phyloP scores from a whole-genome alignment of 2,113 vertebrate genomes.

The Bothrops jararaca region DNA sequence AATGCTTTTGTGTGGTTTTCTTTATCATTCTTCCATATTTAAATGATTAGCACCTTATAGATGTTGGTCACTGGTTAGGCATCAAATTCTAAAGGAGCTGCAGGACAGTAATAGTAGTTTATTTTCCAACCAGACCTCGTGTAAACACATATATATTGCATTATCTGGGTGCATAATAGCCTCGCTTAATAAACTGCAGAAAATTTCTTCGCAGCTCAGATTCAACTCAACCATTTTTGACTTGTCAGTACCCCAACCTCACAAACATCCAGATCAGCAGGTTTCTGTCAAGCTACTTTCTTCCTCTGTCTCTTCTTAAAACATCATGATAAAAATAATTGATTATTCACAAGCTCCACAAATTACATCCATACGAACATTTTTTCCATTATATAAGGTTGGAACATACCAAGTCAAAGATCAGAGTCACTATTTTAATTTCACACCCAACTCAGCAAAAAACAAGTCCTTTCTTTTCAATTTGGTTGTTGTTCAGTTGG shows the following conservation, averaged over 20 bases:
- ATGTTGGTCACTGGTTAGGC: constrained; percentile 36
- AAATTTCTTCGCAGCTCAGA: neutral
- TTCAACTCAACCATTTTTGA: neutral
- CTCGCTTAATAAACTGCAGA: too few species aligned
- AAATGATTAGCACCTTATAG: constrained; percentile 46
- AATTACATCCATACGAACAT: neutral
- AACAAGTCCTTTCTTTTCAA: neutral
- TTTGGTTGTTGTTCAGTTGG: neutral
- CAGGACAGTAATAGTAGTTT: neutral
- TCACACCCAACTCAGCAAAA: neutral
- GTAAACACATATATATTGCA: neutral
- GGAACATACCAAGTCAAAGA: neutral
- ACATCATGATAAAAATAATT: neutral
- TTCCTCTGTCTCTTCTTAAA: neutral
- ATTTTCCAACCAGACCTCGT: neutral
- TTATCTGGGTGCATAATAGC: neutral
- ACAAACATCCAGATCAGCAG: neutral
- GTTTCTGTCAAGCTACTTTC: neutral
- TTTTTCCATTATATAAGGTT: neutral
- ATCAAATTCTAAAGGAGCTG: constrained; percentile 15
- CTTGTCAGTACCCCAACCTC: neutral
- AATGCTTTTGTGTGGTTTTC: neutral
- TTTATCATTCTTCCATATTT: constrained; percentile 37
- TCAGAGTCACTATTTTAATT: neutral
- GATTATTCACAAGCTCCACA: neutral